Percentiles rank a stretch among this genome's conserved stretches.
Evolutionary conservation across 2,797 vertebrate species (phyloP).

Genomic region (Clamator glandarius): DNA sequence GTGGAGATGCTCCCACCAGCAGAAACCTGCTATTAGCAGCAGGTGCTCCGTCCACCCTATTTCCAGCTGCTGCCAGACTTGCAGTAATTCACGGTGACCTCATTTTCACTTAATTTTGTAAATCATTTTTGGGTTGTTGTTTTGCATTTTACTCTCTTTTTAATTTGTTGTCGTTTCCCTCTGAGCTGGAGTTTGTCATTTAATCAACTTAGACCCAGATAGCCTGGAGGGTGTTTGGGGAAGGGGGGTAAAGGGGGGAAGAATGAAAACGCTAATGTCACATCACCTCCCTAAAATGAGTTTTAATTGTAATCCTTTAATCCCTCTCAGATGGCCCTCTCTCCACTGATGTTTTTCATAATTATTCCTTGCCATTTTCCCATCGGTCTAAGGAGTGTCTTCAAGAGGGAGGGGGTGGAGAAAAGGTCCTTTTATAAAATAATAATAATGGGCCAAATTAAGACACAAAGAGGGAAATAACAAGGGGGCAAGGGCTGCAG

Average conservation of each 20-base stretch:
- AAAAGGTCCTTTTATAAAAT: slow-evolving; percentile 68
- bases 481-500: slow-evolving; percentile 63
- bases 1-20: neutral
- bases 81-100: slow-evolving; percentile 36
- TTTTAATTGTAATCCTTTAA: slow-evolving; percentile 82
- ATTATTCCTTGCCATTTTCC: slow-evolving; percentile 79
- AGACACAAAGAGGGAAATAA: slow-evolving; percentile 67
- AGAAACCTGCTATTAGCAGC: neutral
- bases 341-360: slow-evolving; percentile 77
- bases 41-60: slow-evolving; percentile 24
- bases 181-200: slow-evolving; percentile 53
- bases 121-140: slow-evolving; percentile 23
- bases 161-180: slow-evolving; percentile 46
- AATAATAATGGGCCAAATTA: slow-evolving; percentile 73
- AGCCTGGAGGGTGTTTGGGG: slow-evolving; percentile 60
- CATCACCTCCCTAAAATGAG: slow-evolving; percentile 69
- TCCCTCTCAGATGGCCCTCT: slow-evolving; percentile 80
- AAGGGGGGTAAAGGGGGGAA: neutral
- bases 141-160: slow-evolving; percentile 31
- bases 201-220: slow-evolving; percentile 61
- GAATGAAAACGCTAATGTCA: slow-evolving; percentile 65
- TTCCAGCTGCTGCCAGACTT: neutral
- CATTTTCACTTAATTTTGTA: slow-evolving; percentile 47
- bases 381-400: slow-evolving; percentile 72
- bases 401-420: slow-evolving; percentile 73